These are phyloP conservation scores for Notospermus geniculatus DNA, from an alignment of 1,140 invertebrate genomes.

Conservation along the genomic window DNA sequence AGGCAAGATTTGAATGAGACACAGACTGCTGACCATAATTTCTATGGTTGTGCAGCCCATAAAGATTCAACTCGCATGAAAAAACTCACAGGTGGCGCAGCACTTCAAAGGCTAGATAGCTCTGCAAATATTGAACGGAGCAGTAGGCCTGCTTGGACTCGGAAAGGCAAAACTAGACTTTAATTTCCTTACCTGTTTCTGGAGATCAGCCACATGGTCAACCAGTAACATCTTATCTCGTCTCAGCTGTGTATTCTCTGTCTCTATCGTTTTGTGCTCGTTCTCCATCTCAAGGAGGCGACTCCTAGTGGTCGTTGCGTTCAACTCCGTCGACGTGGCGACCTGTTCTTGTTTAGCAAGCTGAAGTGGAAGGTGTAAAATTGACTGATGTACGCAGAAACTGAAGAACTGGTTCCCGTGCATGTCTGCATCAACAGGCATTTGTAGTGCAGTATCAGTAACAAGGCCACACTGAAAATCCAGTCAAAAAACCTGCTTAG, in stretches of 20 bases:
- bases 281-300: conserved; percentile 37
- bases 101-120: no score
- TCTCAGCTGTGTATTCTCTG: conserved; percentile 43
- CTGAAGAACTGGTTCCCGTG: background rate
- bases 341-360: conserved; percentile 36
- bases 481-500: no score
- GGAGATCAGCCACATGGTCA: conserved; percentile 48
- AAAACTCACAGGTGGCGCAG: no score
- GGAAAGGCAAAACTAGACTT: no score
- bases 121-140: no score
- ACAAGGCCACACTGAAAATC: no score
- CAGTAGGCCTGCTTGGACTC: no score
- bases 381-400: background rate
- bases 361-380: conserved; percentile 15
- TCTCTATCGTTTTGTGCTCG: conserved; percentile 28
- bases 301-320: conserved; percentile 30
- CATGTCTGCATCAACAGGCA: background rate
- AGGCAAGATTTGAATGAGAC: no score
- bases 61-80: no score
- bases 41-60: no score
- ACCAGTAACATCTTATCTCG: conserved; percentile 48
- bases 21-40: no score
- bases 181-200: conserved; percentile 37
- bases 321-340: conserved; percentile 29
- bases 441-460: background rate